phyloP scores from a whole-genome alignment of 1,140 invertebrate genomes.

The Onthophagus taurus region DNA sequence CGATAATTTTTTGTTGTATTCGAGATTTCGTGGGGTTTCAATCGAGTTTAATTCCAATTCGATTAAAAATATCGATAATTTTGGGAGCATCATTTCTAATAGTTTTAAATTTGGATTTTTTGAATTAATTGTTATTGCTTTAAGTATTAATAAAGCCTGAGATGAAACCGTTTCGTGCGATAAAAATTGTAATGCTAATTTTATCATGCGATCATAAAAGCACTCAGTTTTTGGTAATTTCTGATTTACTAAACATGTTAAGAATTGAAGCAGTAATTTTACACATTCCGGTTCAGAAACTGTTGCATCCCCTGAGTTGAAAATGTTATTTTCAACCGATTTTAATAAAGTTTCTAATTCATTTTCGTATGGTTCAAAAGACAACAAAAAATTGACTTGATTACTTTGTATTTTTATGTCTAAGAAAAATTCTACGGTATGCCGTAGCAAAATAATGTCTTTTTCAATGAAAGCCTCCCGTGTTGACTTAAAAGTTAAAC shows the following conservation, averaged over 20 bases:
- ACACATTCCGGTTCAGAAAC: conserved; percentile 39
- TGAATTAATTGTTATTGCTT: conserved; percentile 23
- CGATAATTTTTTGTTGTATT: conserved; percentile 23
- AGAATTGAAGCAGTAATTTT: conserved; percentile 43
- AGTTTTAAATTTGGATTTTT: conserved; percentile 16
- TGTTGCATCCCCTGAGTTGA: conserved; percentile 14
- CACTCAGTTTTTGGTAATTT: conserved; percentile 34
- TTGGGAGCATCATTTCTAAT: conserved; percentile 20
- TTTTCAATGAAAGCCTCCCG: conserved; percentile 39
- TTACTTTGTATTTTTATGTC: conserved; percentile 35
- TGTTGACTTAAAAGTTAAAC: conserved; percentile 42
- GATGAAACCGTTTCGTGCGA: conserved; percentile 27
- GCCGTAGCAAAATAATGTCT: conserved; percentile 41
- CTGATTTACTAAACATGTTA: conserved; percentile 39
- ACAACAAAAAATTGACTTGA: conserved; percentile 8
- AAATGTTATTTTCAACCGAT: conserved; percentile 5
- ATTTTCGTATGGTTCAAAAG: conserved; percentile 7
- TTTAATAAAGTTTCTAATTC: conserved; percentile 12
- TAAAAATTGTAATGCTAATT: conserved; percentile 40
- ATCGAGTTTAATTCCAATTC: conserved; percentile 22
- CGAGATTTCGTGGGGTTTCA: conserved; percentile 15
- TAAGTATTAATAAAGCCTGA: conserved; percentile 27
- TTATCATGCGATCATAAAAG: conserved; percentile 38
- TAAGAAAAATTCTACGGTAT: conserved; percentile 47
- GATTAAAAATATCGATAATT: conserved; percentile 26